Evolutionary conservation across 2,888 invertebrate species (phyloP), one percentile per base, ranked within the genome.

Genomic region (Cosmia pyralina): DNA sequence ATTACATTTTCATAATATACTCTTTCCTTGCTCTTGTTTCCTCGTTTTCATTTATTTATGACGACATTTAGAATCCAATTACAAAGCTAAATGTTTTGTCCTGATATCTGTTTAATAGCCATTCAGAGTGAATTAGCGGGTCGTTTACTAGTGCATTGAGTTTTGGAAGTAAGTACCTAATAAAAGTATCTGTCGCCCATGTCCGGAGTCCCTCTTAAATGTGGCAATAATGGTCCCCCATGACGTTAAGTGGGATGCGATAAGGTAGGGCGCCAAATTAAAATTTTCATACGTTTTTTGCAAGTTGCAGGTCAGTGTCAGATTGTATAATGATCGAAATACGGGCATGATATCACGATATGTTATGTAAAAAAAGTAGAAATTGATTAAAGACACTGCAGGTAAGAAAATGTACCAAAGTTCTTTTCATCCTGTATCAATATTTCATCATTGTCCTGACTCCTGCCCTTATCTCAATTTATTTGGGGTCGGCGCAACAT

Each of bases 41-140:
- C 38, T 48, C 48, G 28, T 64, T 72, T 67, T 15, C 4, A 63
- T 71, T 48, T 67, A 79, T 69, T 72, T 69, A 68, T 71, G 53
- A 44, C 50, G 63, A 55, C 63, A 46, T 82, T 82, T 64, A 58
- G 48, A 64, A 73, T 66, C 65, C 64, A 77, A 68, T 80, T 65
- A 55, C 41, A 57, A 62, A 58, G 15, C 34, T 50, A 34, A 81
- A 57, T 63, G 48, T 53, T 66, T 71, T 53, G 38, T 62, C 11
- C 11, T 68, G 52, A 67, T 72, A 41, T 19, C 34, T 52, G 34
- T 65, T 62, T 75, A 15, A 70, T 70, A 11, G 48, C 10, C 19
- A 53, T 75, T 58, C 4, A 22, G 19, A 38, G n/a, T 46, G 50
- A 53, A 70, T 66, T 50, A 59, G 22, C 48, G 22, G 69, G 17